A percentile compares a stretch with the other conserved stretches of the same genome.
Conservation (phyloP, 2,888 invertebrate genomes). For the Hybos culiciformis region DNA sequence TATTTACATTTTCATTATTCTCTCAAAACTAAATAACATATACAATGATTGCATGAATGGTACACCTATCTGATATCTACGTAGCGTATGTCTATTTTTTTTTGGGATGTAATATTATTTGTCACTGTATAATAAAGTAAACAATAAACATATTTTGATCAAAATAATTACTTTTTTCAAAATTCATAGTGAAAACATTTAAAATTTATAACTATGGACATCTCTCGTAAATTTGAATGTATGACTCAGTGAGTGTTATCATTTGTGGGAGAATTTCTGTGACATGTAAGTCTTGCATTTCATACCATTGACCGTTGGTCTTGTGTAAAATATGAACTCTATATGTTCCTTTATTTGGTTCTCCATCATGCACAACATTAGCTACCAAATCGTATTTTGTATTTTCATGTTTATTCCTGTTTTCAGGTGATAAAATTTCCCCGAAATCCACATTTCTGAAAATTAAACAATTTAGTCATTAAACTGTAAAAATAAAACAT, state of each 20-base stretch:
- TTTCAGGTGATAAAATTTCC: slow-evolving; percentile 79
- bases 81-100: no score
- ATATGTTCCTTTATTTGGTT: slow-evolving; percentile 88
- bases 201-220: no score
- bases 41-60: no score
- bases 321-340: slow-evolving; percentile 86
- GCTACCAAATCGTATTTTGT: slow-evolving; percentile 96
- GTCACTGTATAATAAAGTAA: no score
- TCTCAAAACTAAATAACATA: no score
- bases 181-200: no score
- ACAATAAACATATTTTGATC: no score
- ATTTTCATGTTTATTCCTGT: slow-evolving; percentile 59
- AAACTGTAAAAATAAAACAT: not conserved
- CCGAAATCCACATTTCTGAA: slow-evolving; percentile 91
- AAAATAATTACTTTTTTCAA: no score
- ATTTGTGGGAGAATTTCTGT: slow-evolving; percentile 97
- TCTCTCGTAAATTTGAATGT: slow-evolving; percentile 76
- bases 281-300: slow-evolving; percentile 96
- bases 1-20: no score
- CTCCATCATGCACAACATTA: slow-evolving; percentile 97
- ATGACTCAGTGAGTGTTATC: slow-evolving; percentile 98
- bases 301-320: slow-evolving; percentile 71
- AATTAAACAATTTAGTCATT: slow-evolving; percentile 15
- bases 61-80: no score
- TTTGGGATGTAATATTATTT: no score